Conservation (phyloP, 2,888 invertebrate genomes). For the Liopterus haemorrhoidalis region DNA sequence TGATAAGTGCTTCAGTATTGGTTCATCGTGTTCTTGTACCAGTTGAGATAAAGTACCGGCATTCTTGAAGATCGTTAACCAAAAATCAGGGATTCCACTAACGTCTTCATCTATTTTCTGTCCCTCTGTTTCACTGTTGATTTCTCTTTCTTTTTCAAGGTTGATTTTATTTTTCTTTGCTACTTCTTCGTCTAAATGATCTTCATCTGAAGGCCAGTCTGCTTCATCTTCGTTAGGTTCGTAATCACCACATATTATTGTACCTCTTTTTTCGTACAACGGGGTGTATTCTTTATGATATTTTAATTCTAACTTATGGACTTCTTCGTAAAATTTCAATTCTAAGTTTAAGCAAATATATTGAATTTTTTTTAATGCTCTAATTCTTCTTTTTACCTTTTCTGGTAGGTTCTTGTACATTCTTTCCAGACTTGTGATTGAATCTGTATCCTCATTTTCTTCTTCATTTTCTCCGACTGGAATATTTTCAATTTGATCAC, state of each 20-base stretch:
- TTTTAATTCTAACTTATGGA: conserved; percentile 87
- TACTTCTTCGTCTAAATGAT: too few species aligned
- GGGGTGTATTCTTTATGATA: conserved; percentile 75
- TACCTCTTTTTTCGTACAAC: conserved; percentile 66
- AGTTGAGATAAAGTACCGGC: conserved; percentile 79
- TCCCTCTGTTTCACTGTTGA: conserved; percentile 40
- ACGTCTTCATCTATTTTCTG: conserved; percentile 39
- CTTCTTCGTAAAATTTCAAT: conserved; percentile 87
- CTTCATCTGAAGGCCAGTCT: conserved; percentile 81
- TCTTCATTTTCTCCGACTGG: too few species aligned
- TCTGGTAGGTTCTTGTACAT: too few species aligned
- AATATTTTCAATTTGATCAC: too few species aligned
- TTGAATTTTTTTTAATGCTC: conserved; percentile 81
- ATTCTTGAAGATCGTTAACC: conserved; percentile 91
- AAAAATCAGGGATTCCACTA: conserved; percentile 89
- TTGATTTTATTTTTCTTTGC: conserved; percentile 63
- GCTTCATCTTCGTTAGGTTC: conserved; percentile 89
- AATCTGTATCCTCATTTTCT: too few species aligned
- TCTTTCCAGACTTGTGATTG: too few species aligned
- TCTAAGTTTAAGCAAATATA: conserved; percentile 78
- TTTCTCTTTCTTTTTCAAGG: conserved; percentile 55
- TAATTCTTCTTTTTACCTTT: conserved; percentile 71
- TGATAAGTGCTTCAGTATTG: conserved; percentile 76
- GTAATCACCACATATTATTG: conserved; percentile 62
- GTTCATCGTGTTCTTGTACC: conserved; percentile 84